Conservation (phyloP, 2,888 invertebrate species). For the Polylopha cassiicola region DNA sequence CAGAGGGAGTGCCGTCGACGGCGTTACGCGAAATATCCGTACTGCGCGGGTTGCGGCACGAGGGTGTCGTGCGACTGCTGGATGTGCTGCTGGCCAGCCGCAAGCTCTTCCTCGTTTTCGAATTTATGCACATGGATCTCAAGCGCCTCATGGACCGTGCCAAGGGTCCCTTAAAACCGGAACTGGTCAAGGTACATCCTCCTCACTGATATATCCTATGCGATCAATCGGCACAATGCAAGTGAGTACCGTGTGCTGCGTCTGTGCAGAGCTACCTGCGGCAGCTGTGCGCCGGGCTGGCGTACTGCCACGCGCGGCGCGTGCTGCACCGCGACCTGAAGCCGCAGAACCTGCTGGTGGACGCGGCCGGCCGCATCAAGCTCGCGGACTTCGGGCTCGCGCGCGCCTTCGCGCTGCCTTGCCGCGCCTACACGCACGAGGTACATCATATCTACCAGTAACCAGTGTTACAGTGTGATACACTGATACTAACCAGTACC, state of each 20-base stretch:
- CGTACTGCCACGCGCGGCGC: conserved; percentile 92
- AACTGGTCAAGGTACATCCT: conserved; percentile 80
- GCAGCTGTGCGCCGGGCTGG: conserved; percentile 91
- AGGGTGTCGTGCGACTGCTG: conserved; percentile 91
- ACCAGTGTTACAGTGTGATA: no score
- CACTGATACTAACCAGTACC: no score
- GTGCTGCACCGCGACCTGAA: conserved; percentile 96
- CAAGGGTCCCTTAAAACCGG: conserved; percentile 78
- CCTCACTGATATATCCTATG: not conserved
- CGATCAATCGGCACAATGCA: not conserved
- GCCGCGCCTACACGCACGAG: conserved; percentile 96
- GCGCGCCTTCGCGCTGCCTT: conserved; percentile 93
- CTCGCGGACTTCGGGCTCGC: conserved; percentile 98
- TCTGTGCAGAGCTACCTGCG: conserved; percentile 84
- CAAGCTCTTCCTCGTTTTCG: conserved; percentile 95
- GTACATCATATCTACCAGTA: no score
- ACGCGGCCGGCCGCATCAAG: conserved; percentile 90
- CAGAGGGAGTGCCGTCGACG: conserved; percentile 98
- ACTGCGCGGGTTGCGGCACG: conserved; percentile 92
- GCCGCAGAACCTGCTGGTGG: conserved; percentile 96
- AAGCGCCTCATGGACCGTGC: conserved; percentile 90
- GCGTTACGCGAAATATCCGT: conserved; percentile 97
- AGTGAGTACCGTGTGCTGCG: conserved; percentile 1
- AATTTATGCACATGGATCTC: conserved; percentile 94
- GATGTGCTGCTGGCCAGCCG: conserved; percentile 92